These are phyloP conservation scores for Artibeus lituratus DNA, from an alignment of 2,797 vertebrate genomes.

Conservation along the genomic window DNA sequence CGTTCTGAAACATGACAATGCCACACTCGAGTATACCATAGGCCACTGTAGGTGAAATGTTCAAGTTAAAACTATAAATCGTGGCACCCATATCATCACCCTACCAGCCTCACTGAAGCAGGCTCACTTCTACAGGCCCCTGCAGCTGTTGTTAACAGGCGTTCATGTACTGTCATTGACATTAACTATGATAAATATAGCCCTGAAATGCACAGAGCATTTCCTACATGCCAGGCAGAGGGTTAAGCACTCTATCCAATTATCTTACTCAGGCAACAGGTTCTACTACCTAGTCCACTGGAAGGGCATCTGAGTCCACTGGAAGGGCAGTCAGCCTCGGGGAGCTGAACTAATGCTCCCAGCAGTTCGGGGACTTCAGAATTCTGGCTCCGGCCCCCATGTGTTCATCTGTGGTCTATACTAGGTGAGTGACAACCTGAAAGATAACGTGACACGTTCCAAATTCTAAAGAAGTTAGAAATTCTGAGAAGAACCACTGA, in stretches of 20 bases:
- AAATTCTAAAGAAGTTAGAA: neutral
- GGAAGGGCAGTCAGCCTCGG: neutral
- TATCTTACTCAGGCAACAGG: neutral
- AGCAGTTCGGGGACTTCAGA: neutral
- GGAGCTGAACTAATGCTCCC: neutral
- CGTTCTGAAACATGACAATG: no score
- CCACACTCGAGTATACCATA: no score
- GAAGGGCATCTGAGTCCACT: neutral
- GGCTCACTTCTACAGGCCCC: no score
- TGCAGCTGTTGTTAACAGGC: neutral
- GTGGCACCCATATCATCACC: no score
- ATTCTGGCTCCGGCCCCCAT: neutral
- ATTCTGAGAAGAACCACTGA: neutral
- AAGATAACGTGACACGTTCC: neutral
- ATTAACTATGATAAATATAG: neutral
- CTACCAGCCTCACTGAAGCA: no score
- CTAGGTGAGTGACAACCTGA: neutral
- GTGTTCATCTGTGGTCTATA: neutral
- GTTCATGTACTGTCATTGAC: neutral
- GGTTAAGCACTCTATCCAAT: neutral
- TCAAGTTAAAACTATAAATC: no score
- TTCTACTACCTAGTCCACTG: neutral
- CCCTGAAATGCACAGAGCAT: neutral
- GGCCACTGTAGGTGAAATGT: no score
- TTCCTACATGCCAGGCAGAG: neutral